A percentile compares a stretch with the other conserved stretches of the same genome.
phyloP scores from a whole-genome alignment of 2,888 invertebrate species.

The Trissolcus japonicus region DNA sequence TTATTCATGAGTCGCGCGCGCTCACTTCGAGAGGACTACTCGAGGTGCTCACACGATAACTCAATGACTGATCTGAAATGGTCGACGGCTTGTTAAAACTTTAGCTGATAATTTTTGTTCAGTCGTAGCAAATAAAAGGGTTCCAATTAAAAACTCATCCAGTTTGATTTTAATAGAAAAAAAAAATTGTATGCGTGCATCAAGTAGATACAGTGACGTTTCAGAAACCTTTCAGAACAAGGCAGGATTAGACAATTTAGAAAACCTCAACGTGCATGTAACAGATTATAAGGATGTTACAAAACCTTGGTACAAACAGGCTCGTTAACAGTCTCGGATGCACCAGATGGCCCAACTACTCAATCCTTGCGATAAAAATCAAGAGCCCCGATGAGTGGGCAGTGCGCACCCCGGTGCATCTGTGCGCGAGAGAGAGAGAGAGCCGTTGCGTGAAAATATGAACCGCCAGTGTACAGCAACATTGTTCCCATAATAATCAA shows the following conservation, averaged over 20 bases:
- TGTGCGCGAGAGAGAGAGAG: neutral
- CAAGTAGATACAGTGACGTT: no score
- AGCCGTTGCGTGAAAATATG: conserved; percentile 8
- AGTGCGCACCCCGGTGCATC: conserved; percentile 4
- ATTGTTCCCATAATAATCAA: conserved; percentile 22
- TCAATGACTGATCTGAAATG: conserved; percentile 4
- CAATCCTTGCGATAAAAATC: conserved; percentile 8
- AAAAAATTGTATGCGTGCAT: no score
- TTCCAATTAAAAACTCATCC: neutral
- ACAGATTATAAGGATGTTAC: no score
- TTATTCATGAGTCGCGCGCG: conserved; percentile 42
- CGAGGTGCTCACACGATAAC: conserved; percentile 7
- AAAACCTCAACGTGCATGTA: no score
- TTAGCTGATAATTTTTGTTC: neutral
- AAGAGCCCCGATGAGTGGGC: conserved; percentile 12
- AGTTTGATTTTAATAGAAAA: neutral
- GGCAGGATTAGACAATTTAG: no score
- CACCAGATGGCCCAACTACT: conserved; percentile 10
- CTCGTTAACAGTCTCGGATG: neutral
- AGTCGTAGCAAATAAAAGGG: no score
- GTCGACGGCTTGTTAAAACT: conserved; percentile 28
- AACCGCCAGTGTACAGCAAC: conserved; percentile 3
- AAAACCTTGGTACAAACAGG: neutral
- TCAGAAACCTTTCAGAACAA: no score
- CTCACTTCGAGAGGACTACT: conserved; percentile 20